A percentile compares a stretch with the other conserved stretches of the same genome.
These are phyloP conservation scores for Todiramphus saurophagus DNA, from an alignment of 2,113 vertebrate species.

Conservation along the genomic window DNA sequence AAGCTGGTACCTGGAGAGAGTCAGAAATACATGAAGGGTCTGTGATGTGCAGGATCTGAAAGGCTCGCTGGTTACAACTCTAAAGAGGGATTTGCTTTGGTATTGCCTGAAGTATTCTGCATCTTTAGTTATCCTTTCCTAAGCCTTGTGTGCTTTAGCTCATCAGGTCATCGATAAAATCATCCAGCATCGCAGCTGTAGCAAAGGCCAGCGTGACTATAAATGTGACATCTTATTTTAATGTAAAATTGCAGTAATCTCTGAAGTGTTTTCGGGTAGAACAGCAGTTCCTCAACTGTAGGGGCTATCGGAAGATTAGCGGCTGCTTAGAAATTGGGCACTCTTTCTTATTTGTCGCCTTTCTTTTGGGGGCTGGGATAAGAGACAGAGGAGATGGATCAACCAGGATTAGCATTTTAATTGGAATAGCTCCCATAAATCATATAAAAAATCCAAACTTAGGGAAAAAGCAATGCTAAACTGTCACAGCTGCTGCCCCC, in stretches of 20 bases:
- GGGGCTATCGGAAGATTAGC: neutral
- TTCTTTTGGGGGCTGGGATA: neutral
- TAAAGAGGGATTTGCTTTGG: neutral
- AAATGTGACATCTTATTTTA: neutral
- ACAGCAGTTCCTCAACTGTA: neutral
- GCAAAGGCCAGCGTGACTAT: neutral
- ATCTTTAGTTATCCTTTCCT: neutral
- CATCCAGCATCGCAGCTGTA: neutral
- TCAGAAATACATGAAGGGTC: accelerated
- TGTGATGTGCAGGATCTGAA: neutral
- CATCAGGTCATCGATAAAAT: neutral
- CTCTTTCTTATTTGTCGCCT: neutral
- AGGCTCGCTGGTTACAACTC: neutral
- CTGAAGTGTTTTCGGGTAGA: neutral
- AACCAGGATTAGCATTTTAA: neutral
- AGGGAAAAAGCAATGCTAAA: neutral
- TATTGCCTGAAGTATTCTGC: neutral
- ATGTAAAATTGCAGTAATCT: neutral
- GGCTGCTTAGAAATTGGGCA: neutral
- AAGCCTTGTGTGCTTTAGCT: neutral
- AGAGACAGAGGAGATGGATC: neutral
- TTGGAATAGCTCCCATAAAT: neutral
- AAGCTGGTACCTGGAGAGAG: neutral
- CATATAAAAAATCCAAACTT: neutral
- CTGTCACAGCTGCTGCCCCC: neutral